These are phyloP conservation scores for Loxodonta africana DNA, from an alignment of 2,113 vertebrate genomes.

Conservation along the genomic window DNA sequence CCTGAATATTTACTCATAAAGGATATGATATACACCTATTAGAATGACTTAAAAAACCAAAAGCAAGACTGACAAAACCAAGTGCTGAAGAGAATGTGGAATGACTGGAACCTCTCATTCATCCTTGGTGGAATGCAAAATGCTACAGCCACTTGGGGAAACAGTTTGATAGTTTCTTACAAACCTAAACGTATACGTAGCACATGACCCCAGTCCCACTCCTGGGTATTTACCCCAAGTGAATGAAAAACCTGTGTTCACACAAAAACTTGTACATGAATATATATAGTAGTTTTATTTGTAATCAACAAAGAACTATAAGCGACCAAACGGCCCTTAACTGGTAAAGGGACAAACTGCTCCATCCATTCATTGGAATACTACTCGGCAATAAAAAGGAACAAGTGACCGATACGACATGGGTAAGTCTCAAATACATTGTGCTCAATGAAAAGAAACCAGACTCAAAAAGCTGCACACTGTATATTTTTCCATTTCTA, in stretches of 20 bases:
- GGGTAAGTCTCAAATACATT: background rate
- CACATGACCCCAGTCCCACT: too few relatives aligned
- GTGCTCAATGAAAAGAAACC: background rate
- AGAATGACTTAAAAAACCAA: too few relatives aligned
- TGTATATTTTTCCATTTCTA: background rate
- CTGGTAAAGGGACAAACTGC: too few relatives aligned
- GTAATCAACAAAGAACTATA: background rate
- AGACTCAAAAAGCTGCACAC: background rate
- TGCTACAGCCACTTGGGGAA: too few relatives aligned
- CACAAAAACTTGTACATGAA: background rate
- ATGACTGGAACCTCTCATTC: too few relatives aligned
- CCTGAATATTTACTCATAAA: background rate
- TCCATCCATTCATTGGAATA: background rate
- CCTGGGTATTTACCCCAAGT: too few relatives aligned
- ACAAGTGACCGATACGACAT: fast-evolving
- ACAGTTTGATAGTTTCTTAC: background rate
- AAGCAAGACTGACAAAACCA: too few relatives aligned
- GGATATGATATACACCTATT: too few relatives aligned
- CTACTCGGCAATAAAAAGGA: background rate
- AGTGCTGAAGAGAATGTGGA: too few relatives aligned
- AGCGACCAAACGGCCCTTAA: background rate
- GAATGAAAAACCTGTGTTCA: background rate
- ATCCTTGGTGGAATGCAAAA: too few relatives aligned
- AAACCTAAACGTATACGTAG: background rate
- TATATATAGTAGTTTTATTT: background rate